These are phyloP conservation scores for Temnothorax ravouxi DNA, from an alignment of 2,888 invertebrate genomes.

Conservation along the genomic window DNA sequence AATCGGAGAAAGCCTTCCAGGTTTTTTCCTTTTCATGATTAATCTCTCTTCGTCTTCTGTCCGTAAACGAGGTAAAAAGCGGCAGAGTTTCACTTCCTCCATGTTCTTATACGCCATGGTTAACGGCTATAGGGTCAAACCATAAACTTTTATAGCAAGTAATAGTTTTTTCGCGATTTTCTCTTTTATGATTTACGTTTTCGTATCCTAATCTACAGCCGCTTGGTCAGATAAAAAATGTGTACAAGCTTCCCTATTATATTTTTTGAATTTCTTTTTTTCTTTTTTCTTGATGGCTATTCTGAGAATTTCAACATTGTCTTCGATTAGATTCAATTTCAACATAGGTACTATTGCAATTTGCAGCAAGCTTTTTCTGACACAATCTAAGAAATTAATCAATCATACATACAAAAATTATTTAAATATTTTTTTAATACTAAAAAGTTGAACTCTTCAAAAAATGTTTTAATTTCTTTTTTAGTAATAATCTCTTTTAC, in stretches of 20 bases:
- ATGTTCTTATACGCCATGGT: slow-evolving; percentile 2
- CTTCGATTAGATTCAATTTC: neutral
- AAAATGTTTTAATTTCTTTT: neutral
- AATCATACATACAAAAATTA: neutral
- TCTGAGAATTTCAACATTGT: neutral
- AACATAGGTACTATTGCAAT: neutral
- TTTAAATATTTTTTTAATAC: neutral
- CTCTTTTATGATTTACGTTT: slow-evolving; percentile 81
- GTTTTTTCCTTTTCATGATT: slow-evolving; percentile 42
- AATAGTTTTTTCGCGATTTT: slow-evolving; percentile 83
- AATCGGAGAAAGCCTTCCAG: slow-evolving; percentile 57
- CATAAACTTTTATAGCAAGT: slow-evolving; percentile 84
- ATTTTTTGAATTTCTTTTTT: slow-evolving; percentile 1
- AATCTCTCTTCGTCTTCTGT: slow-evolving; percentile 53
- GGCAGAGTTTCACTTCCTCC: slow-evolving; percentile 78
- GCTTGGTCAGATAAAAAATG: slow-evolving; percentile 59
- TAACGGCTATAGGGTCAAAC: slow-evolving; percentile 72
- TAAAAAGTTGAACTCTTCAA: neutral
- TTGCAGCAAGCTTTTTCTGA: neutral
- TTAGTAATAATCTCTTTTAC: neutral
- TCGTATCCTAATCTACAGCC: slow-evolving; percentile 65
- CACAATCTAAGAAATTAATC: neutral
- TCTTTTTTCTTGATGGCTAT: neutral
- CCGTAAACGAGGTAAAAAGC: slow-evolving; percentile 53
- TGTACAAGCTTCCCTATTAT: slow-evolving; percentile 57